These are phyloP conservation scores for Thecophora atra DNA, from an alignment of 2,888 invertebrate species.

Conservation along the genomic window DNA sequence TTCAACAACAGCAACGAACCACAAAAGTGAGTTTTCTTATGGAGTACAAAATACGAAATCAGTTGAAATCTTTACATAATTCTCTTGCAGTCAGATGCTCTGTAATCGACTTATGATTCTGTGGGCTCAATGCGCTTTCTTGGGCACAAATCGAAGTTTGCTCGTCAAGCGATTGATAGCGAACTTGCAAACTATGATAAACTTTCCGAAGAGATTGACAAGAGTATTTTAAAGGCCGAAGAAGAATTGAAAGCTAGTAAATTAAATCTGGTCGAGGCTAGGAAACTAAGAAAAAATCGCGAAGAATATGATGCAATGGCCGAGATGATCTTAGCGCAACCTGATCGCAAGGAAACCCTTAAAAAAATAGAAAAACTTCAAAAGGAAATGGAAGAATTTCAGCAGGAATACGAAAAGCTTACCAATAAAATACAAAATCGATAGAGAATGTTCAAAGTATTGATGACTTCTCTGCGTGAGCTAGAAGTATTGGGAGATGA, in stretches of 20 bases:
- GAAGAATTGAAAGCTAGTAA: slow-evolving; percentile 83
- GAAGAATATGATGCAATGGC: slow-evolving; percentile 93
- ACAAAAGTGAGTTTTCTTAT: slow-evolving; percentile 67
- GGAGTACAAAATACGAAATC: not conserved
- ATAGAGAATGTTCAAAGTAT: slow-evolving; percentile 87
- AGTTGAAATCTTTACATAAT: not conserved
- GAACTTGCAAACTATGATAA: slow-evolving; percentile 84
- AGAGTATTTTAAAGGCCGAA: slow-evolving; percentile 81
- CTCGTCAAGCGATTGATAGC: slow-evolving; percentile 82
- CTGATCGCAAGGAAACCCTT: slow-evolving; percentile 82
- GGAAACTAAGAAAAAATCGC: slow-evolving; percentile 85
- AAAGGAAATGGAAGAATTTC: slow-evolving; percentile 76
- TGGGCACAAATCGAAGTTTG: slow-evolving; percentile 81
- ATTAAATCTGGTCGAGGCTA: slow-evolving; percentile 80
- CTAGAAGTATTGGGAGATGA: slow-evolving; percentile 80
- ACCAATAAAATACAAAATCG: slow-evolving; percentile 81
- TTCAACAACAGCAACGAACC: slow-evolving; percentile 75
- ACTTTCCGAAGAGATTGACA: slow-evolving; percentile 79
- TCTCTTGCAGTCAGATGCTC: slow-evolving; percentile 70
- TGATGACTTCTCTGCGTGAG: slow-evolving; percentile 88
- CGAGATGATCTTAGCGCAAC: slow-evolving; percentile 87
- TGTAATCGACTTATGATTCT: slow-evolving; percentile 84
- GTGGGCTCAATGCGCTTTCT: slow-evolving; percentile 86
- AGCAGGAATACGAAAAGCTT: slow-evolving; percentile 75
- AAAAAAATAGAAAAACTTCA: slow-evolving; percentile 75